These are phyloP conservation scores for Aptenodytes forsteri DNA, from an alignment of 2,113 vertebrate species.

Conservation along the genomic window DNA sequence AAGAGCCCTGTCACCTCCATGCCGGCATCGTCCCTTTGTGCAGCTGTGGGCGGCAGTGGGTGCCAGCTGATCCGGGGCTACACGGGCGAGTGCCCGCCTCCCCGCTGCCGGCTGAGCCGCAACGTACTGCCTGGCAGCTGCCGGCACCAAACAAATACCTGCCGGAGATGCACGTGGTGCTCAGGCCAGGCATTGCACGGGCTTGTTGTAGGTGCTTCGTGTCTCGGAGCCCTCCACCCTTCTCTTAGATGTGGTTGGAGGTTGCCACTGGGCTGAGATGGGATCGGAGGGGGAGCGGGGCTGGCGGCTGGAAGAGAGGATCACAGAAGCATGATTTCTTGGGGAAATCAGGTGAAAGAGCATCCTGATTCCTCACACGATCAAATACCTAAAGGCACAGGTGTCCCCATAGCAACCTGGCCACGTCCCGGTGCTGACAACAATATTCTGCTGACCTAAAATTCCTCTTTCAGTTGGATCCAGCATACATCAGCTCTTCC, in stretches of 20 bases:
- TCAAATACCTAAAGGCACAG: not conserved
- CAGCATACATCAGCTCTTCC: not conserved
- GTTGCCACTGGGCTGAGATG: not conserved
- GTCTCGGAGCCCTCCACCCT: not conserved
- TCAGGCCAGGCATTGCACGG: not conserved
- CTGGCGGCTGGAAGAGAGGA: not conserved
- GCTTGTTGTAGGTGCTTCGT: not conserved
- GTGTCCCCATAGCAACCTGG: not conserved
- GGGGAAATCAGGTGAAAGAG: not conserved
- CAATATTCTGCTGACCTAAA: not conserved
- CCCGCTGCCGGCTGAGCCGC: not conserved
- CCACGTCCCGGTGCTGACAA: not conserved
- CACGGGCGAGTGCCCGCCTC: not conserved
- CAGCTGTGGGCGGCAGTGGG: not conserved
- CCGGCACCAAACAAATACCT: not conserved
- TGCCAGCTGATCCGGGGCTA: accelerated
- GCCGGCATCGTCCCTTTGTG: accelerated
- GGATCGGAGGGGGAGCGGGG: accelerated
- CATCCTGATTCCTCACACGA: not conserved
- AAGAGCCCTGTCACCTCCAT: not conserved
- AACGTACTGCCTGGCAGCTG: not conserved
- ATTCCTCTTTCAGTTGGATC: not conserved
- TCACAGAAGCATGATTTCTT: not conserved
- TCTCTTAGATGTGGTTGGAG: not conserved
- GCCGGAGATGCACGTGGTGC: not conserved